Evolutionary conservation across 1,140 invertebrate genomes (phyloP).

Genomic region (Aphidius ervi): DNA sequence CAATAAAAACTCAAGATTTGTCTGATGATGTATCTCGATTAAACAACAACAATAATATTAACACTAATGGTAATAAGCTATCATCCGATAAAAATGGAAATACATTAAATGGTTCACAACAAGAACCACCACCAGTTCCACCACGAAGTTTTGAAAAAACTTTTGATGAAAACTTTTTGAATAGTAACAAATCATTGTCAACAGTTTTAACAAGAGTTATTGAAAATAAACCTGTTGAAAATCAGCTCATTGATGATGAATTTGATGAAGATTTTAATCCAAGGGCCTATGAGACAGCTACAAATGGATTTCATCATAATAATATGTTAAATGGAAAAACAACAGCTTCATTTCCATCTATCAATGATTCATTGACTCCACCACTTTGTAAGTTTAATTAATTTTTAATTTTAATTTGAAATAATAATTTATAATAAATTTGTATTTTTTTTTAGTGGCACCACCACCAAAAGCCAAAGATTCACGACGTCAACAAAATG

Average conservation of each 20-base stretch:
- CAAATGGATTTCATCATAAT: slow-evolving; percentile 49
- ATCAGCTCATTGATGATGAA: slow-evolving; percentile 77
- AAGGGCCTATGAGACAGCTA: slow-evolving; percentile 63
- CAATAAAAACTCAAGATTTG: slow-evolving; percentile 27
- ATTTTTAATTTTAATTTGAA: background rate
- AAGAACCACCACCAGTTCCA: slow-evolving; percentile 59
- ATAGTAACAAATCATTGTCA: slow-evolving; percentile 44
- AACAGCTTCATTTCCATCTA: slow-evolving; percentile 35
- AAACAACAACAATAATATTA: slow-evolving; percentile 34
- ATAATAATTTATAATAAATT: background rate
- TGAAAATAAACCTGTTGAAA: slow-evolving; percentile 72
- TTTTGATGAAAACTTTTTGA: slow-evolving; percentile 51
- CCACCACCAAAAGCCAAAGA: slow-evolving; percentile 77
- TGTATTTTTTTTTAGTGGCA: slow-evolving; percentile 58
- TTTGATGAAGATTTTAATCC: slow-evolving; percentile 76
- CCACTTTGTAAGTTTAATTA: slow-evolving; percentile 60
- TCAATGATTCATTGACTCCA: slow-evolving; percentile 51
- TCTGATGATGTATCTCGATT: slow-evolving; percentile 35
- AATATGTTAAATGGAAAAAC: slow-evolving; percentile 44
- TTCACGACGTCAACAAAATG: slow-evolving; percentile 60
- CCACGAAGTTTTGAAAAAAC: slow-evolving; percentile 62
- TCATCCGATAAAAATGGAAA: slow-evolving; percentile 46
- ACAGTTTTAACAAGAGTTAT: slow-evolving; percentile 63
- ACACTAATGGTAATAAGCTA: slow-evolving; percentile 8
- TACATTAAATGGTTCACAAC: slow-evolving; percentile 51